A percentile compares a stretch with the other conserved stretches of the same genome.
phyloP scores from a whole-genome alignment of 2,888 invertebrate species.

The Lacanobia wlatinum region DNA sequence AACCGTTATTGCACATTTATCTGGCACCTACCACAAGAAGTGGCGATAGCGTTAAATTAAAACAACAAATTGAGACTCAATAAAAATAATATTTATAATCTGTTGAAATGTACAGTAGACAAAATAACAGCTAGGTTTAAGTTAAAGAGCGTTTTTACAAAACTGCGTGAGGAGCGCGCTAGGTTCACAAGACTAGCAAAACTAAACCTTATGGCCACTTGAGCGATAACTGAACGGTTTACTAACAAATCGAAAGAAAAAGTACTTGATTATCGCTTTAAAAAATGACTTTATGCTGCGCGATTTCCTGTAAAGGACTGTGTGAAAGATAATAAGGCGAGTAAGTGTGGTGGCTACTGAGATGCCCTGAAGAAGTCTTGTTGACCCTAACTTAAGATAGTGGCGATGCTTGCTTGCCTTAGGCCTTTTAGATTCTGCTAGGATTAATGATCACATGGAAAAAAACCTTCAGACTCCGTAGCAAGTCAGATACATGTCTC shows the following conservation, averaged over 20 bases:
- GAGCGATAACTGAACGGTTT: conserved; percentile 54
- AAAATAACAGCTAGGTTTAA: conserved; percentile 67
- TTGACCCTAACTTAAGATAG: too few species aligned
- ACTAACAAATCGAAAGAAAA: conserved; percentile 14
- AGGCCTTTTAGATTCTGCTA: too few species aligned
- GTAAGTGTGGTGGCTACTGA: too few species aligned
- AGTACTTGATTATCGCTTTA: background rate
- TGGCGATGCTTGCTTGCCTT: background rate
- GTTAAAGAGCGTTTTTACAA: conserved; percentile 67
- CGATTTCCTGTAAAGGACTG: background rate
- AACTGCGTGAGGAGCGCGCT: conserved; percentile 53
- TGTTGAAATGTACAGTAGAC: conserved; percentile 74
- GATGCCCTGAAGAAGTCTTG: too few species aligned
- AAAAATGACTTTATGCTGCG: background rate
- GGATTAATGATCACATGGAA: too few species aligned
- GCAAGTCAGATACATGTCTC: too few species aligned
- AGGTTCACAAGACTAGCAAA: conserved; percentile 66
- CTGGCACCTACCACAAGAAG: background rate
- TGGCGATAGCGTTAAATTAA: conserved; percentile 31
- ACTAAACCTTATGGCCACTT: conserved; percentile 51
- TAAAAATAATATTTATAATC: conserved; percentile 76
- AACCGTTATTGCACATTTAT: too few species aligned
- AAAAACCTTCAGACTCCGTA: too few species aligned
- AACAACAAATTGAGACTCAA: conserved; percentile 68
- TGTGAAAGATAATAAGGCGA: background rate